Evolutionary conservation across 2,113 vertebrate genomes (phyloP).

Genomic region (Hystrix cristata): DNA sequence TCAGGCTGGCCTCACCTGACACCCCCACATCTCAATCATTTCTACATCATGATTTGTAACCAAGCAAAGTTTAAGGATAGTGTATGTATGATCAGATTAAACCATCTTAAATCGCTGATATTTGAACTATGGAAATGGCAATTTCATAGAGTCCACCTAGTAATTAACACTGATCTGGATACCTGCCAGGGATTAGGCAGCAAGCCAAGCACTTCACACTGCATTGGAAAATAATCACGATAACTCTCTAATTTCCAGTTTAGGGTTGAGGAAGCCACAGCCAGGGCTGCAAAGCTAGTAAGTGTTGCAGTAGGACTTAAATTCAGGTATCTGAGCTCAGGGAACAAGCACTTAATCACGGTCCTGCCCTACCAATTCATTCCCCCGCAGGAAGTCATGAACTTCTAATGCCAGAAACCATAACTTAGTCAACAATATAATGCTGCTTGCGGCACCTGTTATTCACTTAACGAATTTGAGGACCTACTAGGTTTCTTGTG

Average conservation of each 20-base stretch:
- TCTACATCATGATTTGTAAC: background rate
- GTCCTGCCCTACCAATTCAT: background rate
- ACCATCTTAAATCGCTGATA: background rate
- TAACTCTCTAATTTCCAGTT: slow-evolving; percentile 12
- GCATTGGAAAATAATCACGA: slow-evolving; percentile 6
- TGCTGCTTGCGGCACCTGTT: background rate
- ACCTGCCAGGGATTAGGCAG: slow-evolving; percentile 14
- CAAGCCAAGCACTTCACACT: slow-evolving; percentile 32
- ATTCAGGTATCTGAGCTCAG: background rate
- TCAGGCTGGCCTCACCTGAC: slow-evolving; percentile 46
- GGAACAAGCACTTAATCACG: background rate
- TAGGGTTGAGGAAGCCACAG: slow-evolving; percentile 56
- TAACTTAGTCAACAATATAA: background rate
- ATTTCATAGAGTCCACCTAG: slow-evolving; percentile 12
- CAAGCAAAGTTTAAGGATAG: background rate
- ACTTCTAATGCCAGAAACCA: background rate
- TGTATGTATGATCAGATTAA: background rate
- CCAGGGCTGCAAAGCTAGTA: background rate
- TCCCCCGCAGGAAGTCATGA: background rate
- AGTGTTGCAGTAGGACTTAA: slow-evolving; percentile 3
- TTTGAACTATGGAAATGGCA: slow-evolving; percentile 46
- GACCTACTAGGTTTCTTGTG: background rate
- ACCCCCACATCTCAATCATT: background rate
- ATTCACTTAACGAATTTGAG: slow-evolving; percentile 22
- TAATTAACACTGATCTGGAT: slow-evolving; percentile 20